Evolutionary conservation across 1,140 invertebrate species (phyloP), one percentile per base, ranked within the genome.

Genomic region (Anadara kagoshimensis): DNA sequence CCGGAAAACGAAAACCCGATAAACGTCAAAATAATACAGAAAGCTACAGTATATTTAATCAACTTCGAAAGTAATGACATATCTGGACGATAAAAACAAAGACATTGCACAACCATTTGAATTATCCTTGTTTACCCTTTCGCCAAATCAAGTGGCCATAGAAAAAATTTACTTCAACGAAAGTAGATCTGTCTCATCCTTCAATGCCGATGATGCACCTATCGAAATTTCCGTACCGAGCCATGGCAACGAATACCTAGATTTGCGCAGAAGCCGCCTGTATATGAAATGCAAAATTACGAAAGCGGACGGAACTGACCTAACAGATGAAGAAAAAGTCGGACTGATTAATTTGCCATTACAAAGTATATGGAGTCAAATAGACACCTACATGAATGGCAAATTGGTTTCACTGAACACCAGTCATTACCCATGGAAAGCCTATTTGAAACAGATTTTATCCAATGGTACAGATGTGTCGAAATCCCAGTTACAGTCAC

Each of bases 371-470:
- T 69, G 47, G 41, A 69, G 66, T 12, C 76, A 78, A 20, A 67
- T 78, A 5, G 76, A 78, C 47, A 20, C 54, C 2, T 65, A 61
- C 56, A 61, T 78, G 66, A 78, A 78, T 45, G 61, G 47, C 11
- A 74, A 69, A 56, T 36, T 78, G 41, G 67, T 78, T 2, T 73
- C 70, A 10, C 53, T 72, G 36, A 72, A 72, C 24, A 65, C 69
- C 14, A 72, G 36, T 22, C 22, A 72, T 56, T 73, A 73, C 24
- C 63, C 63, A 1, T 73, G 70, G 70, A 73, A 73, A 66, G 70
- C 63, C 11, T 73, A 73, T 61, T 16, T 73, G 10, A 73, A 73
- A 18, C 43, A 61, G 0, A 20, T 73, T 20, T 44, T 72, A 8
- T 72, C 62, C 14, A 56, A 49, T 22, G 69, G 62, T 29, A 45